Evolutionary conservation across 2,113 vertebrate genomes (phyloP).

Genomic region (Bos indicus): DNA sequence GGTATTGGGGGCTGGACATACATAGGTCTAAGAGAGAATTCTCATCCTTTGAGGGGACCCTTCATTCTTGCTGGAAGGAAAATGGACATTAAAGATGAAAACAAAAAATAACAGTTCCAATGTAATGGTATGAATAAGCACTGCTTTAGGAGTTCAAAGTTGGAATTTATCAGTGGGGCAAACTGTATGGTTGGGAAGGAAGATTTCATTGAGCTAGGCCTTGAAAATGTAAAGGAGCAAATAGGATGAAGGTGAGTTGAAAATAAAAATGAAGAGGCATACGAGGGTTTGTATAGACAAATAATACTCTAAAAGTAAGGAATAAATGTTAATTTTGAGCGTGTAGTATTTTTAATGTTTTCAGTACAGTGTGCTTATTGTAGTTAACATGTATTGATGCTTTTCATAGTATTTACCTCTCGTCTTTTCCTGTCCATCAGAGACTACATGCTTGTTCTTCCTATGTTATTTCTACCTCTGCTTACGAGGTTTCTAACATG

Average conservation of each 20-base stretch:
- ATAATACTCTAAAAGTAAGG: background rate
- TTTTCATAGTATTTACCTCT: background rate
- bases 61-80: background rate
- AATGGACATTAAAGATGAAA: background rate
- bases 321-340: background rate
- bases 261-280: background rate
- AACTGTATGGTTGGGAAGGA: background rate
- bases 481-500: background rate
- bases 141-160: background rate
- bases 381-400: background rate
- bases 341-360: background rate
- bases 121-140: background rate
- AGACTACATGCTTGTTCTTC: background rate
- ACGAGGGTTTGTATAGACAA: background rate
- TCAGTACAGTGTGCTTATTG: background rate
- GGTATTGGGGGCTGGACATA: background rate
- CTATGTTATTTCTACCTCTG: background rate
- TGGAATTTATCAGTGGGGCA: background rate
- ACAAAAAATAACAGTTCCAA: background rate
- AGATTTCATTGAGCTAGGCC: background rate
- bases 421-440: background rate
- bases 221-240: background rate
- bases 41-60: background rate
- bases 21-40: background rate
- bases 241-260: background rate